A percentile compares a stretch with the other conserved stretches of the same genome.
Evolutionary conservation across 2,797 vertebrate genomes (phyloP).

Genomic region (Gallirallus australis): DNA sequence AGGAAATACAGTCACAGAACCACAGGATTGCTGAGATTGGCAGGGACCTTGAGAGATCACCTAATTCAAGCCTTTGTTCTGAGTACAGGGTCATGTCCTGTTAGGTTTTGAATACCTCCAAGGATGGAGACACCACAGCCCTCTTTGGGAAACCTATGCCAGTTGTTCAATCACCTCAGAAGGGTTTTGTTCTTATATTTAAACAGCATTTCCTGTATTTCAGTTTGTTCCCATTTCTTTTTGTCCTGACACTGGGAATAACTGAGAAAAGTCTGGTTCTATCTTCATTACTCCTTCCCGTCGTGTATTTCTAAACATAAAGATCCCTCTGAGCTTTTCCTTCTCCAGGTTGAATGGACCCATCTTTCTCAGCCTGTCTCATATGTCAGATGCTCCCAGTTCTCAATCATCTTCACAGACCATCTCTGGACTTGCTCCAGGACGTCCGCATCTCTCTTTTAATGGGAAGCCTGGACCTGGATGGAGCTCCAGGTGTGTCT

Average conservation of each 20-base stretch:
- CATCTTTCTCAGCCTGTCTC: neutral
- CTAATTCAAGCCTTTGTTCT: neutral
- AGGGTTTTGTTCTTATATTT: neutral
- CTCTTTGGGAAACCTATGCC: neutral
- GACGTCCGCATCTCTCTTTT: neutral
- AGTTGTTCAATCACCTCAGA: neutral
- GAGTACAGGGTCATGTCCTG: accelerated
- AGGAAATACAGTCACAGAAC: neutral
- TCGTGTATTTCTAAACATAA: neutral
- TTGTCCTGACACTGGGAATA: neutral
- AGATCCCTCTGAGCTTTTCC: neutral
- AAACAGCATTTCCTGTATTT: neutral
- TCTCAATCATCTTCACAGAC: neutral
- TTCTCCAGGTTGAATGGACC: neutral
- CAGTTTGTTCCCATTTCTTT: neutral
- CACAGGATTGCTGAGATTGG: neutral
- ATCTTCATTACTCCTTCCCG: neutral
- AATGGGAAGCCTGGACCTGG: neutral
- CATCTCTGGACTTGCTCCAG: neutral
- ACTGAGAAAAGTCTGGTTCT: neutral
- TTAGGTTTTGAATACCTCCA: neutral
- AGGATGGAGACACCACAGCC: neutral
- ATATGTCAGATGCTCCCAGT: neutral
- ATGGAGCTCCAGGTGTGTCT: neutral
- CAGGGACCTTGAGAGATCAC: neutral